Evolutionary conservation across 2,797 vertebrate species (phyloP), one percentile per base, ranked within the genome.

Genomic region (Sebastes oblongus): DNA sequence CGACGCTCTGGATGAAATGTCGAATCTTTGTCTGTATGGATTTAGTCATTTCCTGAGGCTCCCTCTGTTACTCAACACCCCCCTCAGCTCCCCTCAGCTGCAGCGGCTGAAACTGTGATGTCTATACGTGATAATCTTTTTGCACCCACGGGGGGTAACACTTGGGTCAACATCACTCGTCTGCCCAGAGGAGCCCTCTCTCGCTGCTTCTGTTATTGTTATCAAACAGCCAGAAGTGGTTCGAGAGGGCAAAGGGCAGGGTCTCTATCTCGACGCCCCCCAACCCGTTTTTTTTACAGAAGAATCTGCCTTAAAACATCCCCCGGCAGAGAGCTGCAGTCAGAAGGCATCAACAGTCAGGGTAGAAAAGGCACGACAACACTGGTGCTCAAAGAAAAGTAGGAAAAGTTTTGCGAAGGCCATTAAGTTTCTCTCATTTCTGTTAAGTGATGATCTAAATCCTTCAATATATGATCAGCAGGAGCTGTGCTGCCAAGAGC

Each of bases 131-230:
- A 84, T 90, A 72, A 91, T 87, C 72, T 86, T 79, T 83, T 77
- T 64, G 75, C 56, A 75, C 84, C 75, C 77, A 27, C 54, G 54
- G 78, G 62, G 60, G 60, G 54, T 75, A 78, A 87, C 75, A 72
- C 87, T 76, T 42, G 29, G 90, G 77, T 91, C 85, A 65, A 76
- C 83, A 83, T 89, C 85, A 65, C 66, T 84, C 11, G n/a, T 50
- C 25, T 6, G 66, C 56, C 83, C 79, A 0, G 8, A 77, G 83
- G 80, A 79, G 14, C 52, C 52, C 24, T 77, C 60, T 68, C 66
- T 68, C 66, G 79, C 64, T 10, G 82, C 42, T 39, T 83, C 56
- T 73, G 52, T 75, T 84, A 39, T 84, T 86, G 52, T 83, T 80
- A 79, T 83, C 75, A 84, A 75, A 87, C 66, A 86, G 77, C 80